Conservation (phyloP, 2,797 vertebrate genomes). For the Anguilla pacifica region DNA sequence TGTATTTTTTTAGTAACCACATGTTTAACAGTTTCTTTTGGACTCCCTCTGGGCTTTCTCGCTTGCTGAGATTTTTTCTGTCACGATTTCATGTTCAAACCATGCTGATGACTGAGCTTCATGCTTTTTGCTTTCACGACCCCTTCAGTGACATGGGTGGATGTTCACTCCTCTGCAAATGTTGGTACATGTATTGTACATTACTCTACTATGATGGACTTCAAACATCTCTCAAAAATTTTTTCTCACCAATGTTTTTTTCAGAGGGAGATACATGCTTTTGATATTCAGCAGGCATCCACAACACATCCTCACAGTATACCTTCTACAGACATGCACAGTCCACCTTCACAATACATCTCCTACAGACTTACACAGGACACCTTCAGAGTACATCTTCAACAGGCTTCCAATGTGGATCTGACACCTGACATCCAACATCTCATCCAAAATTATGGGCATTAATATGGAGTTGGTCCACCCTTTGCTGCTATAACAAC, state of each 20-base stretch:
- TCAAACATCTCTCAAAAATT: not conserved
- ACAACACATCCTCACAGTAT: not conserved
- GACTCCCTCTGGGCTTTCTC: constrained; percentile 33
- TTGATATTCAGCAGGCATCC: not conserved
- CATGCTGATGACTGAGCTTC: not conserved
- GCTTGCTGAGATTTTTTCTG: constrained; percentile 7
- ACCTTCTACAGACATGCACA: not conserved
- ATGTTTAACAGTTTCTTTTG: constrained; percentile 53
- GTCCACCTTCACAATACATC: not conserved
- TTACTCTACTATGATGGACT: constrained; percentile 4
- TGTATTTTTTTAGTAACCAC: constrained; percentile 50
- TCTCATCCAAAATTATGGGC: too few species aligned
- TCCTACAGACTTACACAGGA: not conserved
- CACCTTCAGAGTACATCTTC: too few species aligned
- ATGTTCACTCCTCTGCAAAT: not conserved
- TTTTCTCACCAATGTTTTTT: not conserved
- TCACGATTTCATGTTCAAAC: not conserved
- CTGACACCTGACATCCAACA: too few species aligned
- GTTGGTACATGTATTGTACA: not conserved
- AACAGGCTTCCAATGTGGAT: too few species aligned
- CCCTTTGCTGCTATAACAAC: too few species aligned
- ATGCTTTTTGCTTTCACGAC: not conserved
- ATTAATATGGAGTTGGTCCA: too few species aligned
- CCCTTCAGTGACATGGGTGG: not conserved
- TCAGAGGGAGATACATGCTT: too few species aligned